Evolutionary conservation across 2,888 invertebrate species (phyloP).

Genomic region (Drosophila glabriapex): DNA sequence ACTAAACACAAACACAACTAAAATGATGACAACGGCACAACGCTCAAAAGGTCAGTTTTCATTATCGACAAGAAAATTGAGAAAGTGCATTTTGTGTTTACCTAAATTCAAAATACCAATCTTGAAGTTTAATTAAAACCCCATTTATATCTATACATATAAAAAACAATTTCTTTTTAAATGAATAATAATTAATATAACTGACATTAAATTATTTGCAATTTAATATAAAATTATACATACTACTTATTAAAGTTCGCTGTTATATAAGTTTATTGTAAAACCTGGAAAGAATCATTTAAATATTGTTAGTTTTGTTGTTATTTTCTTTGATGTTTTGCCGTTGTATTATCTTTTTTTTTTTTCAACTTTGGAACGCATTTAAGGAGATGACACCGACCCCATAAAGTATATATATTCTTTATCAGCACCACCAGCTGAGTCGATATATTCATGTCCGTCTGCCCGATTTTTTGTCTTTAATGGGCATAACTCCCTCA

Average conservation of each 20-base stretch:
- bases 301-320: slow-evolving; percentile 14
- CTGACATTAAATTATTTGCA: slow-evolving; percentile 4
- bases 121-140: slow-evolving; percentile 2
- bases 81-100: slow-evolving; percentile 9
- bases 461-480: neutral
- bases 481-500: neutral
- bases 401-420: neutral
- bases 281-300: slow-evolving; percentile 1
- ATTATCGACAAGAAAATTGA: slow-evolving; percentile 14
- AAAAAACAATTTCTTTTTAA: neutral
- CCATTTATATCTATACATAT: neutral
- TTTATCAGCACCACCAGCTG: neutral
- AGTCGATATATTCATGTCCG: neutral
- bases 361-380: neutral
- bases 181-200: neutral
- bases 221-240: slow-evolving; percentile 7
- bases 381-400: neutral
- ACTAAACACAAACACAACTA: slow-evolving; percentile 20
- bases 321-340: neutral
- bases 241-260: neutral
- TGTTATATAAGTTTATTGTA: slow-evolving; percentile 7
- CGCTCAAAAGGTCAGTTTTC: slow-evolving; percentile 24
- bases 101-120: neutral
- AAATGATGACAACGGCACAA: slow-evolving; percentile 58
- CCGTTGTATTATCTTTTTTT: neutral